A percentile compares a stretch with the other conserved stretches of the same genome.
Evolutionary conservation across 2,888 invertebrate species (phyloP).

Genomic region (Macaria liturata): DNA sequence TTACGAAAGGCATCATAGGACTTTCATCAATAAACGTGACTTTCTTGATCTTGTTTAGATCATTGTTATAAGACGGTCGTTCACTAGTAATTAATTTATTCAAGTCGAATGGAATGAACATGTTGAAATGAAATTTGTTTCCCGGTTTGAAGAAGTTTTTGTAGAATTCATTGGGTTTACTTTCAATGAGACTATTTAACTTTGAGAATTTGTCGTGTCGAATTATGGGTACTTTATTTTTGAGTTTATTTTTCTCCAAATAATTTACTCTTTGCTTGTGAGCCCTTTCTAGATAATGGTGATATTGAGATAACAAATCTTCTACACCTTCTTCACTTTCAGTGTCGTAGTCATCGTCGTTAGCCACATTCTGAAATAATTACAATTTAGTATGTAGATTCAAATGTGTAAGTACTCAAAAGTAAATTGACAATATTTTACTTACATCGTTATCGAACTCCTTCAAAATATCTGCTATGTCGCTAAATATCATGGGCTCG

Average conservation of each 20-base stretch:
- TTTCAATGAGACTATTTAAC: conserved; percentile 31
- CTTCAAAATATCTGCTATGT: conserved; percentile 57
- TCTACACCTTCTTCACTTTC: conserved; percentile 70
- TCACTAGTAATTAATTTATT: conserved; percentile 46
- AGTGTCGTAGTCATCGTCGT: conserved; percentile 56
- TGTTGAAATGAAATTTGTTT: conserved; percentile 49
- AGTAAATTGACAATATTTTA: background rate
- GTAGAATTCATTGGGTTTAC: conserved; percentile 46
- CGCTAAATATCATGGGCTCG: conserved; percentile 69
- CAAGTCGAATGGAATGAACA: conserved; percentile 53
- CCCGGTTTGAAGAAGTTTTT: conserved; percentile 46
- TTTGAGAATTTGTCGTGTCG: conserved; percentile 61
- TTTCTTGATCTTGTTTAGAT: conserved; percentile 38
- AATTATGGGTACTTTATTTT: conserved; percentile 67
- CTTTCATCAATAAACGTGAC: conserved; percentile 41
- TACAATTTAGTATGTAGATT: background rate
- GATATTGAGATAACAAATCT: conserved; percentile 68
- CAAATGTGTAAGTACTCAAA: no score
- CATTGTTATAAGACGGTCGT: conserved; percentile 33
- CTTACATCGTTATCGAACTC: conserved; percentile 15
- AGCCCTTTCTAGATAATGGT: conserved; percentile 69
- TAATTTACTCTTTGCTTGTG: conserved; percentile 64
- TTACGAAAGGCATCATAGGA: conserved; percentile 35
- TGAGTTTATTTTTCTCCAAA: conserved; percentile 58
- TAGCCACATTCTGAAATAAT: conserved; percentile 52